A percentile compares a stretch with the other conserved stretches of the same genome.
Conservation (phyloP, 2,888 invertebrate species). For the Volucella zonaria region DNA sequence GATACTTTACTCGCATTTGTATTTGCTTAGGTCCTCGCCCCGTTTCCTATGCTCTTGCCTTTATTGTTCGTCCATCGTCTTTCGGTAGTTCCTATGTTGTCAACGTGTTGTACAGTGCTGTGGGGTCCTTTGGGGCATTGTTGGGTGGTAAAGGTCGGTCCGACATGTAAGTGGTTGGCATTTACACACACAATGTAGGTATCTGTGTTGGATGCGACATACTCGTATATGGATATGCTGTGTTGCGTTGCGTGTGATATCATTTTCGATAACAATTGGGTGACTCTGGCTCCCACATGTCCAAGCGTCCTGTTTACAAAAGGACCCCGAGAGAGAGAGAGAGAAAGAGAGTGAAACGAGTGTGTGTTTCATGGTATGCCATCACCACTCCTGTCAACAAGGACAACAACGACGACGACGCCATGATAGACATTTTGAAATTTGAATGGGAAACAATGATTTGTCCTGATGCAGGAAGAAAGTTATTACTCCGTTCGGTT, state of each 20-base stretch:
- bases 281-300: slow-evolving; percentile 68
- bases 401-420: slow-evolving; percentile 25
- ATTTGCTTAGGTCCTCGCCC: slow-evolving; percentile 62
- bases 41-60: slow-evolving; percentile 30
- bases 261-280: slow-evolving; percentile 72
- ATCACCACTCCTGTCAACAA: slow-evolving; percentile 1
- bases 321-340: slow-evolving; percentile 36
- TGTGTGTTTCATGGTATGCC: slow-evolving; percentile 13
- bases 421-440: slow-evolving; percentile 63
- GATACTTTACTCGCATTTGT: slow-evolving; percentile 48
- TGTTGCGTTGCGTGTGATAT: slow-evolving; percentile 70
- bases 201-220: slow-evolving; percentile 35
- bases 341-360: not conserved
- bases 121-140: not conserved
- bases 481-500: slow-evolving; percentile 63
- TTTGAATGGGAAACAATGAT: slow-evolving; percentile 70
- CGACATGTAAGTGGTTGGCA: slow-evolving; percentile 30
- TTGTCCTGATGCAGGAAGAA: slow-evolving; percentile 68
- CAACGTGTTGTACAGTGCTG: slow-evolving; percentile 19
- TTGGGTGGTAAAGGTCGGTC: not conserved
- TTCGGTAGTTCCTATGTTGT: slow-evolving; percentile 39
- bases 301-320: slow-evolving; percentile 60
- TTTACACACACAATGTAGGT: slow-evolving; percentile 25
- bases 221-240: slow-evolving; percentile 33
- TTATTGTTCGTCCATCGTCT: slow-evolving; percentile 12